These are phyloP conservation scores for Rhea pennata DNA, from an alignment of 2,113 vertebrate genomes.

Conservation along the genomic window DNA sequence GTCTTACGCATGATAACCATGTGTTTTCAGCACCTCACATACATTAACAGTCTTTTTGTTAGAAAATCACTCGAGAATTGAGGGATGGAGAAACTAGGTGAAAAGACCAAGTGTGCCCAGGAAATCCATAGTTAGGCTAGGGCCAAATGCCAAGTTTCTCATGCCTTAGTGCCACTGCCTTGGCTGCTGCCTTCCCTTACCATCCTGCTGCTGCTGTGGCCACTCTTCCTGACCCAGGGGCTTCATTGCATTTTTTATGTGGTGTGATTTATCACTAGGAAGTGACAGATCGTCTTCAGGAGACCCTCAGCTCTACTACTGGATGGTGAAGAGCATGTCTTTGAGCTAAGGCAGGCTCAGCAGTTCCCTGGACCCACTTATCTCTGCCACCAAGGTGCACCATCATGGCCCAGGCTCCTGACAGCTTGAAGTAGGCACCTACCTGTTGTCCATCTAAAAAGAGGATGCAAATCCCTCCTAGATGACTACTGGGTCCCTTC, in stretches of 20 bases:
- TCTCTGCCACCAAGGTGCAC: rapidly evolving
- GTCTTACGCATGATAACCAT: not conserved
- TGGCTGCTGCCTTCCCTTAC: not conserved
- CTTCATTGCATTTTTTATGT: not conserved
- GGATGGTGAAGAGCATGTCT: not conserved
- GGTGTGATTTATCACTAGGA: not conserved
- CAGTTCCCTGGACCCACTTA: rapidly evolving
- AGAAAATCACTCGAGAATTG: not conserved
- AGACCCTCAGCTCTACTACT: not conserved
- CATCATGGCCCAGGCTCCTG: too few species aligned
- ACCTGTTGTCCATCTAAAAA: too few species aligned
- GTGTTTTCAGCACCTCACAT: not conserved
- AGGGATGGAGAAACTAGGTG: not conserved
- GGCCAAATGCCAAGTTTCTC: not conserved
- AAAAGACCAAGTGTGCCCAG: not conserved
- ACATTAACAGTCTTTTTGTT: not conserved
- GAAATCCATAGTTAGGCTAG: not conserved
- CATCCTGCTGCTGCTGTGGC: not conserved
- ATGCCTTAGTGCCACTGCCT: not conserved
- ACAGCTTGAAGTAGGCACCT: too few species aligned
- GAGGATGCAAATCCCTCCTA: not conserved
- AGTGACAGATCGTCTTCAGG: not conserved
- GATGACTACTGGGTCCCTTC: not conserved
- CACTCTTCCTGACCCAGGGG: not conserved
- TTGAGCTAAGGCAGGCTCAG: not conserved